Evolutionary conservation across 2,888 invertebrate genomes (phyloP), one percentile per base, ranked within the genome.

Genomic region (Tetrapedia diversipes): DNA sequence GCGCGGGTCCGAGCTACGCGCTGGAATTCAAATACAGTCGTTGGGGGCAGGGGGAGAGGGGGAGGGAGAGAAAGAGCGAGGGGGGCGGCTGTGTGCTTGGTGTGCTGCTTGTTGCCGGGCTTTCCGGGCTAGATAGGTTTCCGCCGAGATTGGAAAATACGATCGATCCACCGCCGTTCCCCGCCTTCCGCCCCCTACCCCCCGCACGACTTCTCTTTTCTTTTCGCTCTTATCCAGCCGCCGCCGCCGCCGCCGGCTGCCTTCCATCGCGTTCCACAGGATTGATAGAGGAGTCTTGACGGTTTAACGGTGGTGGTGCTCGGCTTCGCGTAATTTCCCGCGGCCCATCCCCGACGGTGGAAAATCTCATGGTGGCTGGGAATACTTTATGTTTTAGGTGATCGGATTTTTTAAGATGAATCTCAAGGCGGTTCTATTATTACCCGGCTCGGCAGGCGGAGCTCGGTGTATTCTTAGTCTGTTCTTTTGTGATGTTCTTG

Each of bases 71-170:
- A n/a, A n/a, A n/a, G n/a, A n/a, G n/a, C n/a, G n/a, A n/a, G n/a
- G 57, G 24, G 43, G 34, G 56, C 34, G 68, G 45, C n/a, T 11
- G 14, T 16, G 24, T 39, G 43, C 22, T 39, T 41, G n/a, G n/a
- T n/a, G n/a, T n/a, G 69, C 54, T 57, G 57, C 51, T 47, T 71
- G 49, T 51, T 63, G 64, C 63, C 64, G 74, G 65, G 74, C 67
- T 80, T 71, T 71, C 81, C 74, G 63, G 68, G 76, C 70, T 77
- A 79, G 84, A 84, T 84, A 79, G 84, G 85, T 84, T 81, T 84
- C 85, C 77, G 81, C 72, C 78, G 84, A 85, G 84, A 85, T 85
- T 85, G 84, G 84, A 85, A 85, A 85, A 85, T 85, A 83, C 85
- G 82, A 85, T 85, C 84, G 85, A 85, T 85, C 75, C 69, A 74